Percentiles rank a stretch among this genome's conserved stretches.
These are phyloP conservation scores for Liodrosophila aerea DNA, from an alignment of 2,888 invertebrate species.

Conservation along the genomic window DNA sequence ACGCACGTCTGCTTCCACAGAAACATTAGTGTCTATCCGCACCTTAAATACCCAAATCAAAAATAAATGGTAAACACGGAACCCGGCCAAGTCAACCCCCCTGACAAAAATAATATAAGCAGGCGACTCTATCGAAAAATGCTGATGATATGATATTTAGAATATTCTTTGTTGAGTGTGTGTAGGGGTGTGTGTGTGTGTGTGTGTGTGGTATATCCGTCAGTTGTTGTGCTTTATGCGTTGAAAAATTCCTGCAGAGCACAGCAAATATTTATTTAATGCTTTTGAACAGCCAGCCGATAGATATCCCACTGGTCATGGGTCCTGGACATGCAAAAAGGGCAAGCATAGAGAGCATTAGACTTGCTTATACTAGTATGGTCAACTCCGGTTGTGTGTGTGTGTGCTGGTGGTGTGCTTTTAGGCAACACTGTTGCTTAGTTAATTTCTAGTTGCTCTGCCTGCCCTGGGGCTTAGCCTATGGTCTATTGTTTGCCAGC, in stretches of 20 bases:
- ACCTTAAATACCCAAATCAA: slow-evolving; percentile 79
- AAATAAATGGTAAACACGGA: slow-evolving; percentile 76
- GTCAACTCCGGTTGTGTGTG: slow-evolving; percentile 10
- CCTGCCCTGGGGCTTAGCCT: not conserved
- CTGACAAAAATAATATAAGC: slow-evolving; percentile 17
- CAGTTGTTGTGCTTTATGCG: slow-evolving; percentile 48
- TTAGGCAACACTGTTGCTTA: slow-evolving; percentile 57
- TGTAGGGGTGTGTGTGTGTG: slow-evolving; percentile 10
- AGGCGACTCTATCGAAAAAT: slow-evolving; percentile 68
- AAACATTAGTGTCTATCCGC: slow-evolving; percentile 55
- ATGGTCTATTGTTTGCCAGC: slow-evolving; percentile 44
- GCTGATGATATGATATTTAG: slow-evolving; percentile 76
- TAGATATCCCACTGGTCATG: slow-evolving; percentile 34
- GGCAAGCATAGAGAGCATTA: not conserved
- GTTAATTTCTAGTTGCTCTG: slow-evolving; percentile 59
- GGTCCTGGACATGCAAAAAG: slow-evolving; percentile 2
- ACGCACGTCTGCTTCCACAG: slow-evolving; percentile 54
- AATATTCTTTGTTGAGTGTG: slow-evolving; percentile 45
- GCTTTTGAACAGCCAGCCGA: slow-evolving; percentile 58
- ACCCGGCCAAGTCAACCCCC: slow-evolving; percentile 55
- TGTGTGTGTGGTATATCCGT: slow-evolving; percentile 22
- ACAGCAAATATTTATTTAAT: slow-evolving; percentile 77
- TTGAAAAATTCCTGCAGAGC: slow-evolving; percentile 76
- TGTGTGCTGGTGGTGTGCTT: slow-evolving; percentile 16
- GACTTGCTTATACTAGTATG: not conserved